A percentile compares a stretch with the other conserved stretches of the same genome.
Conservation (phyloP, 1,140 invertebrate species). For the Maniola jurtina region DNA sequence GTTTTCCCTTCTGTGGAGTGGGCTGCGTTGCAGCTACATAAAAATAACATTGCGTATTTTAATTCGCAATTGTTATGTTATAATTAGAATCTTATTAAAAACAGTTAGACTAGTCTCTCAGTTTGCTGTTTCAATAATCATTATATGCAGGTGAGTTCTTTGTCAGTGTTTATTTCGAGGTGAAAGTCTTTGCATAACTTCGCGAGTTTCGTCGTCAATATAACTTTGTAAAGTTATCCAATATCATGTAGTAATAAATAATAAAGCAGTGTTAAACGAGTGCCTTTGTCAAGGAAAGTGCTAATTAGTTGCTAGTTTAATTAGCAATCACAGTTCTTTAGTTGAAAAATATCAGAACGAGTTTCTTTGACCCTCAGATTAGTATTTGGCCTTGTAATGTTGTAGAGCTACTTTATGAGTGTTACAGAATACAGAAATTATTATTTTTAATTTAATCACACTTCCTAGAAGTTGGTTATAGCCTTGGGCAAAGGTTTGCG, state of each 20-base stretch:
- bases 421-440: slow-evolving; percentile 10
- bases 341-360: slow-evolving; percentile 26
- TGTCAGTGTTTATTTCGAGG: slow-evolving; percentile 22
- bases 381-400: slow-evolving; percentile 33
- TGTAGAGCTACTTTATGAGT: not conserved
- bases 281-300: slow-evolving; percentile 6
- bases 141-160: slow-evolving; percentile 20
- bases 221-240: slow-evolving; percentile 19
- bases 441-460: slow-evolving; percentile 24
- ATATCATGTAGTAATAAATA: not conserved
- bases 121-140: slow-evolving; percentile 19
- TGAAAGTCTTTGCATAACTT: slow-evolving; percentile 25
- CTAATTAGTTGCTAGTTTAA: slow-evolving; percentile 1
- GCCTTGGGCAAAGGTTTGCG: slow-evolving; percentile 23
- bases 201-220: not conserved
- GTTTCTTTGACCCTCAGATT: slow-evolving; percentile 26
- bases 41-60: slow-evolving; percentile 26
- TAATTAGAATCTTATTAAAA: slow-evolving; percentile 19
- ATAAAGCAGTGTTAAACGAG: slow-evolving; percentile 1
- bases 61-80: slow-evolving; percentile 32
- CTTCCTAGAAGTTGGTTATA: slow-evolving; percentile 32
- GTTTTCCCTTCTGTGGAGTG: slow-evolving; percentile 25
- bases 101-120: slow-evolving; percentile 8
- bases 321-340: not conserved
- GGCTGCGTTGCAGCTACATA: slow-evolving; percentile 19